Conservation (phyloP, 2,888 invertebrate genomes). For the Bruchidius siliquastri region DNA sequence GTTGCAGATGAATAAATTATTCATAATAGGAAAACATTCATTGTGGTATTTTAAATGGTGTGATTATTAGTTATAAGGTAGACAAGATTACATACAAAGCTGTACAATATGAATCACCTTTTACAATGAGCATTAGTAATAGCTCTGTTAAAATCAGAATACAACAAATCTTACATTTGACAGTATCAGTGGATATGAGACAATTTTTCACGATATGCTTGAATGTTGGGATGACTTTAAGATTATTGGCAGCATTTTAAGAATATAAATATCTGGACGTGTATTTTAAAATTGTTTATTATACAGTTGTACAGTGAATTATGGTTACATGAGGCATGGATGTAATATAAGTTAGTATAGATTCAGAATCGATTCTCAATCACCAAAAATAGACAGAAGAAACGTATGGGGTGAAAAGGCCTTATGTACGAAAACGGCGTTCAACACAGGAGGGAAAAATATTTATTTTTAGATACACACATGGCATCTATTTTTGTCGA, state of each 20-base stretch:
- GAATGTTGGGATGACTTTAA: neutral
- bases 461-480: constrained; percentile 32
- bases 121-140: neutral
- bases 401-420: neutral
- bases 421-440: neutral
- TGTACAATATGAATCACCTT: constrained; percentile 5
- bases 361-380: neutral
- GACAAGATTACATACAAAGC: constrained; percentile 4
- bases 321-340: no score
- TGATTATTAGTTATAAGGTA: constrained; percentile 6
- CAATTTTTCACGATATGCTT: neutral
- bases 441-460: neutral
- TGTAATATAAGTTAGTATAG: no score
- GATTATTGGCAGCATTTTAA: constrained; percentile 10
- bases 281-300: neutral
- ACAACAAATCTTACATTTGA: neutral
- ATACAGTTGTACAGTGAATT: neutral
- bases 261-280: constrained; percentile 8
- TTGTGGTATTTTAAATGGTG: constrained; percentile 2
- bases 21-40: neutral
- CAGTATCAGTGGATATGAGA: neutral
- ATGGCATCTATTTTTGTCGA: constrained; percentile 33
- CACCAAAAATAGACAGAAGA: neutral
- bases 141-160: neutral
- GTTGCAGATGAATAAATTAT: neutral